A percentile compares a stretch with the other conserved stretches of the same genome.
These are phyloP conservation scores for Ashinkailepas kermadecensis DNA, from an alignment of 2,888 invertebrate species.

Conservation along the genomic window DNA sequence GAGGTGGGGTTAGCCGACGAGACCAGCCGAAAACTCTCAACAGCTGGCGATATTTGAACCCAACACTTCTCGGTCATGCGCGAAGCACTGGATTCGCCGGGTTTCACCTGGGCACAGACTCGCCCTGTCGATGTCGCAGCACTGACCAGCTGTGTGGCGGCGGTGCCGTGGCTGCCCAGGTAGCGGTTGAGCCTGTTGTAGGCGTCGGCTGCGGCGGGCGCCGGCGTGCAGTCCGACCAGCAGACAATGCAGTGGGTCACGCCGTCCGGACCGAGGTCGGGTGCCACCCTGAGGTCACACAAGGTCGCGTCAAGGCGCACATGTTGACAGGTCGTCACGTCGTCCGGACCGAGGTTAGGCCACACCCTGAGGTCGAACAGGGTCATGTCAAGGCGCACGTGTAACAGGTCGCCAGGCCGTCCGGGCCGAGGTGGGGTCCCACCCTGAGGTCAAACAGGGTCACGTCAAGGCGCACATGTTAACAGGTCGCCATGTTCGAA, in stretches of 20 bases:
- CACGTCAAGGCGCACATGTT: too few relatives aligned
- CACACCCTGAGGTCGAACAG: not conserved
- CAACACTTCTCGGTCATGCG: too few relatives aligned
- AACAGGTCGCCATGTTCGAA: too few relatives aligned
- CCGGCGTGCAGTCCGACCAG: not conserved
- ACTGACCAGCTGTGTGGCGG: not conserved
- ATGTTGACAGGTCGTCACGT: not conserved
- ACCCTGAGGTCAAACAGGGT: too few relatives aligned
- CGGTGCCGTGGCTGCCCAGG: not conserved
- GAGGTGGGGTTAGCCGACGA: too few relatives aligned
- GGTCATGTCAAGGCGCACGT: too few relatives aligned
- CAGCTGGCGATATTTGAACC: too few relatives aligned
- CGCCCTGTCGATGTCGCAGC: too few relatives aligned
- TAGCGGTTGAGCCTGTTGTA: not conserved
- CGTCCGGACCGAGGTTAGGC: not conserved
- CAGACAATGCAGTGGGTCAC: not conserved
- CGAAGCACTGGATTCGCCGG: too few relatives aligned
- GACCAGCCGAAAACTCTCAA: too few relatives aligned
- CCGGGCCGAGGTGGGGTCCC: not conserved
- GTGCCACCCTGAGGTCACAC: not conserved
- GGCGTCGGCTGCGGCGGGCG: not conserved
- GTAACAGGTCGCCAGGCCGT: not conserved
- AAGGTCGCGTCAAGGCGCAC: too few relatives aligned
- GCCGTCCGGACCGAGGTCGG: not conserved
- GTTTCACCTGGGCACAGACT: too few relatives aligned